Conservation (phyloP, 1,140 invertebrate species). For the Papilio xuthus region DNA sequence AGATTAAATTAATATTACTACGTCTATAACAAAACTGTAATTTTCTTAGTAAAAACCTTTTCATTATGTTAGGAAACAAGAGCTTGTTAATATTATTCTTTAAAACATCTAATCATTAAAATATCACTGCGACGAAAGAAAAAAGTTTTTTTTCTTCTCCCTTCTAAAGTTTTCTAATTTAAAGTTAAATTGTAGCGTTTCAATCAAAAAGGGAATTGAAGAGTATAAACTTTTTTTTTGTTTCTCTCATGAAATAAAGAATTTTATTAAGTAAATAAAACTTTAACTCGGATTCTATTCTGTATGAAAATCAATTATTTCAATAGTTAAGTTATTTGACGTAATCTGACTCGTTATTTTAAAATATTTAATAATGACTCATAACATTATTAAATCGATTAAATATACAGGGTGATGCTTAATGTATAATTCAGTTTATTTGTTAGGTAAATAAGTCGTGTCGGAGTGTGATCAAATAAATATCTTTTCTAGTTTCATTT, state of each 20-base stretch:
- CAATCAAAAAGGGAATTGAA: slow-evolving; percentile 48
- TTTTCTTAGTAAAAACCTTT: background rate
- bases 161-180: slow-evolving; percentile 53
- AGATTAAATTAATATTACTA: too few species aligned
- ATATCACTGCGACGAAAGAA: slow-evolving; percentile 46
- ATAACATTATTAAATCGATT: too few species aligned
- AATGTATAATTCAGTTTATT: too few species aligned
- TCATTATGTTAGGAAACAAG: background rate
- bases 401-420: too few species aligned
- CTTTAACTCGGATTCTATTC: background rate
- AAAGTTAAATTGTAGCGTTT: slow-evolving; percentile 57
- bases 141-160: slow-evolving; percentile 38
- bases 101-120: slow-evolving; percentile 42
- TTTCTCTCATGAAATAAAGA: slow-evolving; percentile 21
- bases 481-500: too few species aligned
- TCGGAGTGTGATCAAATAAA: too few species aligned
- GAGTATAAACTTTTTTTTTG: slow-evolving; percentile 21
- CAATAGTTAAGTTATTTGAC: background rate
- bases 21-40: too few species aligned
- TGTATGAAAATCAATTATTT: background rate
- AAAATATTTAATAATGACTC: too few species aligned
- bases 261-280: slow-evolving; percentile 8
- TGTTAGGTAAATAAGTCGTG: too few species aligned
- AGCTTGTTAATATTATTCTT: slow-evolving; percentile 20
- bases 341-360: too few species aligned